Conservation (phyloP, 2,797 vertebrate genomes). For the Notoglanidium macrostoma region DNA sequence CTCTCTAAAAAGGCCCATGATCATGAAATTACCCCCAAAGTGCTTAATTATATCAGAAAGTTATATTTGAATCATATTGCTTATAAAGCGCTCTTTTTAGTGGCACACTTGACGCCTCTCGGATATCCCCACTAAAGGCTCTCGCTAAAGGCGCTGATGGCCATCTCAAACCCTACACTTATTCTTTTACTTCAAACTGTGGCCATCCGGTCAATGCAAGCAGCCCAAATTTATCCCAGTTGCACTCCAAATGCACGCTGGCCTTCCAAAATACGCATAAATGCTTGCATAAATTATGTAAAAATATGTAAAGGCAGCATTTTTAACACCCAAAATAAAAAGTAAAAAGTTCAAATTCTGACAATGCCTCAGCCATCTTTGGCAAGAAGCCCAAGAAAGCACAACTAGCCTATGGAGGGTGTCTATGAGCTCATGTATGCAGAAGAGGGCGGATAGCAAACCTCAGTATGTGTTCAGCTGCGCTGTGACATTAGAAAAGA, state of each 20-base stretch:
- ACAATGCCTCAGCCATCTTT: not conserved
- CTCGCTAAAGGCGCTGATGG: constrained; percentile 10
- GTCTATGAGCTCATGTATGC: not conserved
- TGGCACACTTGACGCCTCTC: not conserved
- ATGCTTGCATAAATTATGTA: not conserved
- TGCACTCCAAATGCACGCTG: not conserved
- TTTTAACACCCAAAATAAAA: too few species aligned
- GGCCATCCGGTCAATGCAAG: not conserved
- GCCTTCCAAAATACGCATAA: not conserved
- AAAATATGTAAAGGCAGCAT: not conserved
- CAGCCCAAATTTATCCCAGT: not conserved
- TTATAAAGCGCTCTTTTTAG: not conserved
- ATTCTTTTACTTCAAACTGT: not conserved
- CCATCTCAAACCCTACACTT: not conserved
- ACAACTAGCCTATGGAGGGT: not conserved
- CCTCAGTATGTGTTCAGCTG: not conserved
- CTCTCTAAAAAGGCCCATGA: not conserved
- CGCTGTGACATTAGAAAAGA: not conserved
- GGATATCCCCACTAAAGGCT: not conserved
- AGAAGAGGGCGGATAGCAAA: not conserved
- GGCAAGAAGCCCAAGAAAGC: not conserved
- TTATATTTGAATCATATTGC: not conserved
- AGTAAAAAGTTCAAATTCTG: not conserved
- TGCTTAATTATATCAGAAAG: constrained; percentile 28
- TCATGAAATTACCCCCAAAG: constrained; percentile 15